Base-by-base conservation (phyloP, 2,888 invertebrate genomes). In the Labia minor region DNA sequence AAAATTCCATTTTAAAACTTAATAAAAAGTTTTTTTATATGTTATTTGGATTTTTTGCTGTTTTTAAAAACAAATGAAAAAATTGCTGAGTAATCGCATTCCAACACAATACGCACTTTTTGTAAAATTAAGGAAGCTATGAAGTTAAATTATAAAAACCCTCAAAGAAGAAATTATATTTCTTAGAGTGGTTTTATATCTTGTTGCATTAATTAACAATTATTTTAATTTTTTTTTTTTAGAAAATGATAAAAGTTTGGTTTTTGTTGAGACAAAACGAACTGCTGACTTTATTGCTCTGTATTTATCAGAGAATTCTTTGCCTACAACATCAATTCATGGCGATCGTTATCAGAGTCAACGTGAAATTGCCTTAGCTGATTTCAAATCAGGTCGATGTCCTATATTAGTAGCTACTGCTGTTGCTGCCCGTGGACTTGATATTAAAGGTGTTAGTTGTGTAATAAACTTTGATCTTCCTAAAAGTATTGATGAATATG, bases 391-490 rank as follows among this genome's bases (percentile, higher is more conserved):
- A 16, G 93, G 93, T 0, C 79, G 77, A 14, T 86, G 89, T 75
- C 84, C 84, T 63, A 86, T 97, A 49, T 80, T 99, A 0, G 93
- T 99, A 0, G 97, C 97, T 0, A 98, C 98, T 0, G 92, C 93
- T 0, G 96, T 98, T 0, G 95, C 95, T 0, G 92, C 96, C 0
- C 81, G 98, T 67, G 98, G 98, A 0, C 79, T 97, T 0, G 93
- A 96, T 75, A 95, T 96, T 26, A 86, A 88, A 71, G 88, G 89
- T 67, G 89, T 95, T 0, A 84, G 86, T 1, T 73, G 76, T 66
- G 81, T 81, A 0, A 75, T 82, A 49, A 81, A 81, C 70, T 80
- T 77, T 70, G 81, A 82, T 70, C 68, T 81, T 37, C 81, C 81
- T 0, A 72, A 73, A 66, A 74, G 74, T 19, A 75, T 79, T 66